Percentiles rank a stretch among this genome's conserved stretches.
Evolutionary conservation across 2,113 vertebrate species (phyloP).

Genomic region (Shinisaurus crocodilurus): DNA sequence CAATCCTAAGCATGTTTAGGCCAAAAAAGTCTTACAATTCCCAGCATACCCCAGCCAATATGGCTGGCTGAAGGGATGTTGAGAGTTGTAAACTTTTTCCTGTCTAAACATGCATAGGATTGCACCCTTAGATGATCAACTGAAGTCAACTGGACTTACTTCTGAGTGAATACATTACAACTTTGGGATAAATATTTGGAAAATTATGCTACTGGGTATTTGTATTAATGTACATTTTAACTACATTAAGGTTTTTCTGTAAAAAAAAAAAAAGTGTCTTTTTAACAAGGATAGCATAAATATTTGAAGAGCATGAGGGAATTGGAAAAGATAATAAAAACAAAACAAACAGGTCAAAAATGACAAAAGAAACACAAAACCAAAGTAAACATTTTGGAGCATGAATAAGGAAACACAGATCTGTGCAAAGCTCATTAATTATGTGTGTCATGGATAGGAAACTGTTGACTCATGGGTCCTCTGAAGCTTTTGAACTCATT

Average conservation of each 20-base stretch:
- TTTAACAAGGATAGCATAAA: not conserved
- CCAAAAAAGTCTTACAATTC: too few relatives aligned
- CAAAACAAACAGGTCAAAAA: conserved; percentile 4
- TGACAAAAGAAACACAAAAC: not conserved
- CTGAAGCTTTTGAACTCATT: not conserved
- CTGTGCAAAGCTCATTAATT: conserved; percentile 12
- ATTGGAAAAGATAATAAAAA: not conserved
- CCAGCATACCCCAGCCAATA: too few relatives aligned
- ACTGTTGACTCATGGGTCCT: not conserved
- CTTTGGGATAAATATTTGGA: not conserved
- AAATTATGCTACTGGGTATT: not conserved
- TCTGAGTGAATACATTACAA: not conserved
- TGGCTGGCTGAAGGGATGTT: too few relatives aligned
- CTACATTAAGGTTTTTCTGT: not conserved
- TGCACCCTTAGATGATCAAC: not conserved
- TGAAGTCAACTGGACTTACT: not conserved
- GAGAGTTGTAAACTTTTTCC: too few relatives aligned
- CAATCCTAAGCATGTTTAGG: too few relatives aligned
- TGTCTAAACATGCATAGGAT: too few relatives aligned
- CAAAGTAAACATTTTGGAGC: not conserved
- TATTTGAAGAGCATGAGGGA: conserved; percentile 11
- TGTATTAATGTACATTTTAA: not conserved
- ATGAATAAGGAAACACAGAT: not conserved
- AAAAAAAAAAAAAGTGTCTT: not conserved
- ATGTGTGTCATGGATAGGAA: not conserved